Conservation (phyloP, 2,888 invertebrate genomes). For the Hirtodrosophila histrioides region DNA sequence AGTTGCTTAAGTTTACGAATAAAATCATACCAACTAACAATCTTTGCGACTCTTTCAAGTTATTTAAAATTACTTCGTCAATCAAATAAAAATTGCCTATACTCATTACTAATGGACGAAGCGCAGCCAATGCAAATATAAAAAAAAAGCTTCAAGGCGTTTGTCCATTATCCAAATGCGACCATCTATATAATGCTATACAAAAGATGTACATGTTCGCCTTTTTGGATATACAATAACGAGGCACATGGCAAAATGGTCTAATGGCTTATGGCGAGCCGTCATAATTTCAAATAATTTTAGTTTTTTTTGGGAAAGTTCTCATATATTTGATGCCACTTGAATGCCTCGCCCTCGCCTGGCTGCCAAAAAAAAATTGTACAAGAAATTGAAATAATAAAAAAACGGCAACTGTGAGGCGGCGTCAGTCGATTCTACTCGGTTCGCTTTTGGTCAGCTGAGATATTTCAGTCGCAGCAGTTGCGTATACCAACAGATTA, state of each 20-base stretch:
- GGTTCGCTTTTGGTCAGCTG: constrained; percentile 8
- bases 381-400: not conserved
- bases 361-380: constrained; percentile 45
- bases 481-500: constrained; percentile 12
- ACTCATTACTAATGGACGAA: constrained; percentile 14
- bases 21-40: too few species aligned
- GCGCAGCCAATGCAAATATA: constrained; percentile 25
- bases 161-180: constrained; percentile 15
- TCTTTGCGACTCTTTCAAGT: too few species aligned
- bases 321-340: constrained; percentile 48
- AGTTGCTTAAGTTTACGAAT: too few species aligned
- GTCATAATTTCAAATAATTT: constrained; percentile 62
- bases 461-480: constrained; percentile 25
- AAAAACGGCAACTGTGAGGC: constrained; percentile 7
- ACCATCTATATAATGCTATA: constrained; percentile 1
- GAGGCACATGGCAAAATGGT: constrained; percentile 49
- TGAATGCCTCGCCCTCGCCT: constrained; percentile 53
- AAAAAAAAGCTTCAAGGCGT: constrained; percentile 20
- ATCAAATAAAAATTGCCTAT: constrained; percentile 14
- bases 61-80: not conserved
- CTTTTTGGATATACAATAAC: constrained; percentile 30
- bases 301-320: constrained; percentile 43
- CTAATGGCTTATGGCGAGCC: constrained; percentile 49
- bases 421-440: constrained; percentile 15
- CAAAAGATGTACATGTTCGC: constrained; percentile 17